Evolutionary conservation across 2,113 vertebrate genomes (phyloP), one percentile per base, ranked within the genome.

Genomic region (Aleadryas rufinucha): DNA sequence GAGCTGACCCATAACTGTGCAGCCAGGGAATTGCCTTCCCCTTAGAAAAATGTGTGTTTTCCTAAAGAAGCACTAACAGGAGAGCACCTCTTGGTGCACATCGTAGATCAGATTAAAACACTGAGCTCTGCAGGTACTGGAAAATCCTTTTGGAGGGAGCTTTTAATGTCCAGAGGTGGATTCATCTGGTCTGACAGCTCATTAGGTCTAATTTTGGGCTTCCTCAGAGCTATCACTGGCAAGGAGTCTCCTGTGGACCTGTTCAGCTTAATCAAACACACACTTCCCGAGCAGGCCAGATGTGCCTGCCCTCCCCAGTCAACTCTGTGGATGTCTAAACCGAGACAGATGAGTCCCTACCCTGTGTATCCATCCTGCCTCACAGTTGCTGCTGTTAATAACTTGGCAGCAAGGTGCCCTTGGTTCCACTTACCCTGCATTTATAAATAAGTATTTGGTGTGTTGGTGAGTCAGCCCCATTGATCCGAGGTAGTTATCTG

Each of bases 361-460:
- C 64, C 88, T 82, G n/a, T 61, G 39, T 12, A n/a, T 83, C 82
- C 49, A 8, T 41, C 72, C 49, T 54, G 28, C 54, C n/a, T 93
- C 75, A 10, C 59, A 47, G 50, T 50, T 66, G 64, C 79, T 90
- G 56, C 59, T 85, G 79, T 70, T 93, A 90, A 65, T 90, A 87
- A 93, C 71, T 81, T 95, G 95, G 50, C 72, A 89, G 54, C 95
- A 92, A 95, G 93, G 89, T 97, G 94, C 86, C 94, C 93, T 97
- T 97, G 71, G 31, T 95, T 39, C 76, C 87, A 63, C 68, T 93
- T 75, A 50, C 18, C 74, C 68, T 77, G 75, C 83, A 37, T 90
- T 92, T 95, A 84, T 92, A 93, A 92, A 92, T 90, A 93, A 85
- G 84, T 96, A 78, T 63, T 84, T 31, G 30, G 39, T 77, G 77